These are phyloP conservation scores for Metalampra italica DNA, from an alignment of 2,888 invertebrate species.

Conservation along the genomic window DNA sequence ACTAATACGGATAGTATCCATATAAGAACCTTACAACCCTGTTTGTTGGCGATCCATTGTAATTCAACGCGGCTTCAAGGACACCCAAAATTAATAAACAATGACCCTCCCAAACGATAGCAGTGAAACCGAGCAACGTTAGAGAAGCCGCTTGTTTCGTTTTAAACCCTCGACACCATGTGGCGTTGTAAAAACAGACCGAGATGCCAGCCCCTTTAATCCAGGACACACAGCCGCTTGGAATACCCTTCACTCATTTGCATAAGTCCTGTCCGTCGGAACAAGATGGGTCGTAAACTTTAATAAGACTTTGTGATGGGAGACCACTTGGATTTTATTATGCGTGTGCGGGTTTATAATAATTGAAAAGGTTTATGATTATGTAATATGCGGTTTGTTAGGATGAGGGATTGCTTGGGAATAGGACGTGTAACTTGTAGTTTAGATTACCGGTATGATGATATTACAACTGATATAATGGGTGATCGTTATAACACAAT, in stretches of 20 bases:
- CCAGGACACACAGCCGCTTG: conserved; percentile 47
- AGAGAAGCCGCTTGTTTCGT: conserved; percentile 35
- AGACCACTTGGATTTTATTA: conserved; percentile 48
- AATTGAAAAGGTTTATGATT: conserved; percentile 23
- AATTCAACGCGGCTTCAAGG: background rate
- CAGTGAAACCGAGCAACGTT: background rate
- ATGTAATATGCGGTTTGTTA: conserved; percentile 1
- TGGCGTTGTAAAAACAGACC: conserved; percentile 66
- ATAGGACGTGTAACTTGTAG: background rate
- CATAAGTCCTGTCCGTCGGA: conserved; percentile 64
- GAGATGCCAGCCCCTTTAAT: conserved; percentile 55
- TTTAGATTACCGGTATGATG: background rate
- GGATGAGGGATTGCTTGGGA: background rate
- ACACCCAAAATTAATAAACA: background rate
- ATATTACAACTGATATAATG: background rate
- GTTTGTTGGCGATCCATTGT: too few relatives aligned
- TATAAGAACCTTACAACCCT: too few relatives aligned
- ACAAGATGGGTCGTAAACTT: conserved; percentile 66
- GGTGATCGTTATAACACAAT: too few relatives aligned
- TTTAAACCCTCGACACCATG: conserved; percentile 55
- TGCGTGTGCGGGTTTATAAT: conserved; percentile 41
- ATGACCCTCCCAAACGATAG: background rate
- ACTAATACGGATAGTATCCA: too few relatives aligned
- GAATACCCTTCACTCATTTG: conserved; percentile 67
- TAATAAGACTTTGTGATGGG: conserved; percentile 59